Conservation (phyloP, 2,797 vertebrate species). For the Falco columbarius region DNA sequence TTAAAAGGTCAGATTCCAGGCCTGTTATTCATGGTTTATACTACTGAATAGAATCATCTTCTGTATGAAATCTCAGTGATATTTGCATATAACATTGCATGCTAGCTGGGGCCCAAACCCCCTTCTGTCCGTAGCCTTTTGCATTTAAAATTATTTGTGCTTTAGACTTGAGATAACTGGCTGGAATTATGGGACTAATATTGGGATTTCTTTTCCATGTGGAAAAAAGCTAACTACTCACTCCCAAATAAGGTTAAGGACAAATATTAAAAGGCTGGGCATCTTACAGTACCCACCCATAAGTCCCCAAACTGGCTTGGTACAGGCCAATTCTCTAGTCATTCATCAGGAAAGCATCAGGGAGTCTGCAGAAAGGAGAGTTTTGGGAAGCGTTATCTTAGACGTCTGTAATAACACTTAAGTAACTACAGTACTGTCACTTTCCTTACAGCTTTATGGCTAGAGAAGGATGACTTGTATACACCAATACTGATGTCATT, state of each 20-base stretch:
- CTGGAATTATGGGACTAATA: not conserved
- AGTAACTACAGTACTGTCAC: not conserved
- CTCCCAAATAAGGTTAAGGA: not conserved
- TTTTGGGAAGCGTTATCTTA: not conserved
- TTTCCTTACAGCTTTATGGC: not conserved
- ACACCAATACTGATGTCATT: not conserved
- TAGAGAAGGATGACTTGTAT: not conserved
- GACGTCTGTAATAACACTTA: not conserved
- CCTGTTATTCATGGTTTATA: slow-evolving; percentile 52
- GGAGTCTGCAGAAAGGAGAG: not conserved
- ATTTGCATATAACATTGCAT: not conserved
- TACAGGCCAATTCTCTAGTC: not conserved
- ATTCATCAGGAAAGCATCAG: not conserved
- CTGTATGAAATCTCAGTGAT: not conserved
- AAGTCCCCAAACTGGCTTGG: not conserved
- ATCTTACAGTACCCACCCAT: not conserved
- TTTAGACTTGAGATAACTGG: not conserved
- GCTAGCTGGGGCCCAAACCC: not conserved
- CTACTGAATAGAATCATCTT: slow-evolving; percentile 27
- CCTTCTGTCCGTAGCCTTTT: not conserved
- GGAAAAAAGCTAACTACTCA: not conserved
- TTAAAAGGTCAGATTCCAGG: slow-evolving; percentile 60
- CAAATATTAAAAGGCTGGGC: not conserved
- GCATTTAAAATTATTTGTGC: not conserved
- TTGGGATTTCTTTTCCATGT: not conserved